These are phyloP conservation scores for Marcusenius ussheri DNA, from an alignment of 2,113 vertebrate species.

Conservation along the genomic window DNA sequence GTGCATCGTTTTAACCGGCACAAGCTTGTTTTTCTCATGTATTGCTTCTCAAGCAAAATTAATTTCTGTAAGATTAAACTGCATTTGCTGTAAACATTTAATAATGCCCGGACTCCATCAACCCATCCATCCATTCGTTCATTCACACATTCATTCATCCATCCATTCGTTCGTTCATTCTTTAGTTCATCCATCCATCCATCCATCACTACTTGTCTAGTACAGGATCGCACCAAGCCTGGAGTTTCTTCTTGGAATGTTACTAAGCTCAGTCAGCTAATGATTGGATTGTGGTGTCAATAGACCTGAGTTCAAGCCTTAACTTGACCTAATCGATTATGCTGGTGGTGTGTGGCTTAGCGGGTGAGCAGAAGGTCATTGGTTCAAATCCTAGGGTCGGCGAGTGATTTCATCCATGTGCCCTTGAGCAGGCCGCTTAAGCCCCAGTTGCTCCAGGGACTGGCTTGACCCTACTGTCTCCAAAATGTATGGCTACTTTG, in stretches of 20 bases:
- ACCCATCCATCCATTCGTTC: neutral
- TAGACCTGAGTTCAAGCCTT: neutral
- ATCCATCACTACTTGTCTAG: neutral
- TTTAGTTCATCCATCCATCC: too few species aligned
- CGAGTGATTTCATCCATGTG: neutral
- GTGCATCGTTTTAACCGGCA: neutral
- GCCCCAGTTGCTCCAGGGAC: neutral
- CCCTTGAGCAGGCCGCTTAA: neutral
- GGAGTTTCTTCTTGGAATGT: neutral
- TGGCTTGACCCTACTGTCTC: neutral
- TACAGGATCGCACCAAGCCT: neutral
- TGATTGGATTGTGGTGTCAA: neutral
- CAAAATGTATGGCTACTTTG: neutral
- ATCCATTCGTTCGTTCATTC: too few species aligned
- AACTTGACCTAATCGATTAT: neutral
- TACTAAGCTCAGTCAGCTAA: neutral
- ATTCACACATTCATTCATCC: neutral
- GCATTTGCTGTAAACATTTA: neutral
- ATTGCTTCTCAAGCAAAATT: neutral
- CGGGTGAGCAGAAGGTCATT: neutral
- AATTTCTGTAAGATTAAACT: neutral
- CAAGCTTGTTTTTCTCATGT: neutral
- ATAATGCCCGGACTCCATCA: neutral
- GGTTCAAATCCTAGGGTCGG: neutral
- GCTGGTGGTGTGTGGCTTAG: neutral